Base-by-base conservation (phyloP, 2,888 invertebrate species). In the Drosophila stalkeri region DNA sequence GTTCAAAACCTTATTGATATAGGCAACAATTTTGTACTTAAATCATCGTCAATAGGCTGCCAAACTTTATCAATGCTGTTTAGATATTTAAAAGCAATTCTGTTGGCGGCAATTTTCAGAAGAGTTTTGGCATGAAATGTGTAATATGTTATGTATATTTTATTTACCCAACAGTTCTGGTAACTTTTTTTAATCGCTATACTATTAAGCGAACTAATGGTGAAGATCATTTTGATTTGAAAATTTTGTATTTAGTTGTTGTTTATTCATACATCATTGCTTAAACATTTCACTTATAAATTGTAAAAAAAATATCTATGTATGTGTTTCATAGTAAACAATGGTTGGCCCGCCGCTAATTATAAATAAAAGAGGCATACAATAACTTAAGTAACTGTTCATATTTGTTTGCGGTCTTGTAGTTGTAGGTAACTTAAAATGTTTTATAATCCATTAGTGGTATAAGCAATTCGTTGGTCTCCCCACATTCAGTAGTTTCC, bases 321-420 rank as follows among this genome's bases (percentile, higher is more conserved):
- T 77, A 71, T 79, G 62, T 70, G 68, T 81, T 76, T 72, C 64
- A 70, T 75, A 72, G 70, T 67, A 77, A 62, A 70, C 65, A 81
- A 71, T 73, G 81, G 76, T 75, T 76, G 69, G 69, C 75, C 78
- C 69, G 78, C 75, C 76, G 73, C 71, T 81, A 68, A 73, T 64
- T 64, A 77, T 74, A 59, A 81, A 78, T 81, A 78, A 81, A 81
- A 71, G 75, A 81, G 81, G 78, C 81, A 78, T 75, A 78, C 68
- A 56, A 72, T 64, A 62, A 63, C 41, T 23, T 59, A 54, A 43
- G 49, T 20, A 47, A 35, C 55, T 72, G 44, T 60, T 44, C 23
- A 41, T 31, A 31, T 35, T 35, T 41, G 37, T 8, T 56, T 35
- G 56, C 27, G 46, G 56, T 20, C 43, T 7, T 23, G 7, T 23